Conservation (phyloP, 2,797 vertebrate genomes). For the Sebastes oblongus region DNA sequence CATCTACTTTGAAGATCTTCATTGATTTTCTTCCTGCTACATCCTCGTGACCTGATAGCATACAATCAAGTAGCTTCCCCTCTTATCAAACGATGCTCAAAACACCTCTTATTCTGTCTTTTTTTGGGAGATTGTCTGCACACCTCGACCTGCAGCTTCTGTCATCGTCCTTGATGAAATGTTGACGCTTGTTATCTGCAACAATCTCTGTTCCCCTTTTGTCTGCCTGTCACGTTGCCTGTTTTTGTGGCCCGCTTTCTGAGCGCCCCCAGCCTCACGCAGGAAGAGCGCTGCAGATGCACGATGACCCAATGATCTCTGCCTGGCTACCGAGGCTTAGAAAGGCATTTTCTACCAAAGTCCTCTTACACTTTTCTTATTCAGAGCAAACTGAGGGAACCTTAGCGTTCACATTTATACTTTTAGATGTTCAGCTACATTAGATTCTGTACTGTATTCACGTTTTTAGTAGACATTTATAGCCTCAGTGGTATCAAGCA, state of each 20-base stretch:
- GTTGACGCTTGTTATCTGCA: slow-evolving; percentile 15
- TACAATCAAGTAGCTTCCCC: slow-evolving; percentile 35
- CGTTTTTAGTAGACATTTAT: background rate
- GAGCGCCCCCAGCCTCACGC: slow-evolving; percentile 28
- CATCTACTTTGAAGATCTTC: slow-evolving; percentile 12
- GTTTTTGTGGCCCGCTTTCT: slow-evolving; percentile 41
- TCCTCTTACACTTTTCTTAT: background rate
- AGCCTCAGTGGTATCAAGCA: background rate
- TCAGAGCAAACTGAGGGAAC: background rate
- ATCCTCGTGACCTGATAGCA: slow-evolving; percentile 31
- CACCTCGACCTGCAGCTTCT: slow-evolving; percentile 25
- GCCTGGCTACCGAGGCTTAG: slow-evolving; percentile 60
- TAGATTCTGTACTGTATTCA: background rate
- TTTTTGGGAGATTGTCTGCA: slow-evolving; percentile 1
- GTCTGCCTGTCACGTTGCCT: slow-evolving; percentile 18
- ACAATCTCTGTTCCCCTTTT: slow-evolving; percentile 32
- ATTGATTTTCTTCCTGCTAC: slow-evolving; percentile 36
- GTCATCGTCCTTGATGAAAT: slow-evolving; percentile 43
- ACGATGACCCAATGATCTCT: slow-evolving; percentile 72
- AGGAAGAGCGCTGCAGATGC: slow-evolving; percentile 79
- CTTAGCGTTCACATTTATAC: background rate
- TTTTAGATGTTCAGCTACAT: background rate
- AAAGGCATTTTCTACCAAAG: slow-evolving; percentile 37
- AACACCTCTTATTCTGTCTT: slow-evolving; percentile 19
- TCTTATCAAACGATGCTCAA: slow-evolving; percentile 47